A percentile compares a stretch with the other conserved stretches of the same genome.
Conservation (phyloP, 30 jellyfish, hydroid and myxozoan genomes). For the Catostylus mosaicus region DNA sequence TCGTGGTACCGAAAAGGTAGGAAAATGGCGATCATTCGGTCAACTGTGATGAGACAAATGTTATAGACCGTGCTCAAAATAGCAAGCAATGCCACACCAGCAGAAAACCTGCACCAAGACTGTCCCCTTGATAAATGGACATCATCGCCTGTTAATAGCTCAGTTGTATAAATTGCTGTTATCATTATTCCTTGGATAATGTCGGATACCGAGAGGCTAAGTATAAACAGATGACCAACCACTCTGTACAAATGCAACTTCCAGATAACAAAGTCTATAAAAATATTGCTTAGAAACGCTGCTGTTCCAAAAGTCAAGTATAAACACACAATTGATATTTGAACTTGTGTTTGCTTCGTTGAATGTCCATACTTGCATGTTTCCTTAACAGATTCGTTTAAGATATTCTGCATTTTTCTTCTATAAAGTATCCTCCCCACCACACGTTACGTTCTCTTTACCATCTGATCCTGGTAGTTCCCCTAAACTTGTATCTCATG, state of each 20-base stretch:
- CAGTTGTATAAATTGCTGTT: not conserved
- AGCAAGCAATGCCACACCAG: constrained; percentile 4
- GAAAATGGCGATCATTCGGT: constrained; percentile 27
- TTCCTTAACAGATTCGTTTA: not conserved
- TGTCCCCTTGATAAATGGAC: not conserved
- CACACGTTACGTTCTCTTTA: not conserved
- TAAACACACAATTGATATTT: constrained; percentile 7
- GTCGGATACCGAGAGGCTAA: constrained; percentile 30
- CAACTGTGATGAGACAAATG: not conserved
- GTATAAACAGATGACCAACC: constrained; percentile 19
- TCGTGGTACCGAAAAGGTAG: constrained; percentile 8
- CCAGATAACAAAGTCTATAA: constrained; percentile 22
- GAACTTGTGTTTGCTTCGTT: not conserved
- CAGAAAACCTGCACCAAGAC: constrained; percentile 18
- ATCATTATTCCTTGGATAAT: constrained; percentile 8
- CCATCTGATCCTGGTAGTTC: too few relatives aligned
- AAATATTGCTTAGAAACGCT: not conserved
- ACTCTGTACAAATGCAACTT: not conserved
- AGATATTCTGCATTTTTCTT: not conserved
- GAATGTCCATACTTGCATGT: constrained; percentile 2
- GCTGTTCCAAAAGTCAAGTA: not conserved
- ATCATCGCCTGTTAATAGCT: not conserved
- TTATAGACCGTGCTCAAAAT: not conserved
- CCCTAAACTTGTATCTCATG: too few relatives aligned
- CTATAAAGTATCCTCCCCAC: not conserved